Conservation (phyloP, 2,797 vertebrate species). For the Sebastes variabilis region DNA sequence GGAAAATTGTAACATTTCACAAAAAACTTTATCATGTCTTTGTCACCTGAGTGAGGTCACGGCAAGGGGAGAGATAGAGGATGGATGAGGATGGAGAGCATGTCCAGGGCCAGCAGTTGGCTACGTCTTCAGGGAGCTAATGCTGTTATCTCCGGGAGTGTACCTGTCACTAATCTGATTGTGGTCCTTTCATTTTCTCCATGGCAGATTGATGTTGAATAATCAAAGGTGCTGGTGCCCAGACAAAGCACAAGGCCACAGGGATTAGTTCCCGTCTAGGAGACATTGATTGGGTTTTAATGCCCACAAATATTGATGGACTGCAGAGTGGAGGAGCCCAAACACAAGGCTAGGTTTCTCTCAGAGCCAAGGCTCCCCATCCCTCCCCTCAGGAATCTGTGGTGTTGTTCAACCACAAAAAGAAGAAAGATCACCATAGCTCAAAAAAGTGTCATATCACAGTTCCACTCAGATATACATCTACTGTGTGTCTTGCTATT, state of each 20-base stretch:
- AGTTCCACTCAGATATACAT: constrained; percentile 14
- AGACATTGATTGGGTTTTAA: constrained; percentile 79
- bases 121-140: constrained; percentile 54
- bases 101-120: constrained; percentile 34
- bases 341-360: constrained; percentile 31
- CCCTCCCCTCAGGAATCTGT: neutral
- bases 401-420: constrained; percentile 17
- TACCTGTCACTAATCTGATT: constrained; percentile 74
- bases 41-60: constrained; percentile 23
- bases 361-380: neutral
- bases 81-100: constrained; percentile 21
- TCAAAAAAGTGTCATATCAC: constrained; percentile 29
- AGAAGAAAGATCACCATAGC: constrained; percentile 3
- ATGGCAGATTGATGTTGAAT: constrained; percentile 70
- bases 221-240: constrained; percentile 70
- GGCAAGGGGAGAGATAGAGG: constrained; percentile 5
- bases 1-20: neutral
- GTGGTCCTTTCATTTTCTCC: constrained; percentile 67
- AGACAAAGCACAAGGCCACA: constrained; percentile 66
- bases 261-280: constrained; percentile 69
- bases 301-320: constrained; percentile 74
- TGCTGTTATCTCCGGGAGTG: constrained; percentile 63
- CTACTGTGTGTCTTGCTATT: neutral
- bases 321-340: constrained; percentile 34
- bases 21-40: constrained; percentile 3